Conservation (phyloP, 2,797 vertebrate species). For the Chaunax sp. region DNA sequence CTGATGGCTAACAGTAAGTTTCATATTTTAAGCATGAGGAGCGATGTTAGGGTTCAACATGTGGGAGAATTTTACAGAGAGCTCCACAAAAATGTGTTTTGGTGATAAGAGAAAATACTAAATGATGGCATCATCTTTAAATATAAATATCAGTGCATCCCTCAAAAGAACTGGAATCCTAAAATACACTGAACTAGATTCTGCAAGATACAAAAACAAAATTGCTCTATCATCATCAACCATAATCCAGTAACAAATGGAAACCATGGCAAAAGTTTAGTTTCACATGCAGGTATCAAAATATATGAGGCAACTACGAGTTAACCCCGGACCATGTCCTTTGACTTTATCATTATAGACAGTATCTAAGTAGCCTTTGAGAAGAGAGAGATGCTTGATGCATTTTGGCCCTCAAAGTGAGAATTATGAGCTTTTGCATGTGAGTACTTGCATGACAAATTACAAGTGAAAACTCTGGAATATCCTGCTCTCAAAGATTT, state of each 20-base stretch:
- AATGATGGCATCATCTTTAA: neutral
- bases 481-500: neutral
- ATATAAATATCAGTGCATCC: neutral
- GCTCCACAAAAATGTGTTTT: neutral
- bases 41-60: slow-evolving; percentile 45
- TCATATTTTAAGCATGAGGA: slow-evolving; percentile 91
- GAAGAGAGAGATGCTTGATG: slow-evolving; percentile 3
- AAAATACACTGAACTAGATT: neutral
- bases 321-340: neutral
- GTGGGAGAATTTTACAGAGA: neutral
- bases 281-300: slow-evolving; percentile 4
- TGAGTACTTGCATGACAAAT: slow-evolving; percentile 3
- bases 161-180: neutral
- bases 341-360: neutral
- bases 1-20: slow-evolving; percentile 67
- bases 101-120: neutral
- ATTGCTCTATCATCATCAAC: neutral
- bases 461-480: neutral
- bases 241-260: neutral
- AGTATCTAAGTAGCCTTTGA: neutral
- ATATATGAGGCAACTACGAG: neutral
- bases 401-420: neutral
- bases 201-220: neutral
- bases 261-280: neutral
- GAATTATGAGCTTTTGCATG: neutral